Evolutionary conservation across 2,888 invertebrate genomes (phyloP), one percentile per base, ranked within the genome.

Genomic region (Philereme vetulata): DNA sequence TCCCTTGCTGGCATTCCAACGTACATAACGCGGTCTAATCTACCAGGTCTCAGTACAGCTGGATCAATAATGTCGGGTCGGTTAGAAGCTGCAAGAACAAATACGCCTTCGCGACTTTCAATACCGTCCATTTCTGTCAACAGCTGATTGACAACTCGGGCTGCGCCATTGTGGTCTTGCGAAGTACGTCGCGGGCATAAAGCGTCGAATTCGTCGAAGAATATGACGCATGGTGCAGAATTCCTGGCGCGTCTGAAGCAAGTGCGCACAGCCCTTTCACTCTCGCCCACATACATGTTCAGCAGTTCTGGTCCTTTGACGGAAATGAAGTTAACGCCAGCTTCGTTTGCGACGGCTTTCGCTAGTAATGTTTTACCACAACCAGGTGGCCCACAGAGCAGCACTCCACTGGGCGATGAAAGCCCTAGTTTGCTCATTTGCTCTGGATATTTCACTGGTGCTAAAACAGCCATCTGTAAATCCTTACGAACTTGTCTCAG

Each of bases 241-340:
- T 98, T 98, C 47, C 97, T 93, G 0, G 99, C 99, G 67, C 99
- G 94, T 80, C 97, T 96, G 82, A 99, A 99, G 76, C 98, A 98
- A 33, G 97, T 96, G n/a, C 99, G 93, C 0, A 99, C 98, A 0
- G 98, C 98, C 72, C 97, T 94, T 87, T 99, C 99, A 86, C 98
- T 99, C 90, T 99, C 99, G 61, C 99, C 99, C 11, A 99, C 98
- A 86, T 99, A 99, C 99, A 99, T 99, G 81, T 98, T 99, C 59
- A 99, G 93, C 55, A 99, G 88, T 87, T 99, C 99, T 0, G 99
- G 99, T 10, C 99, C 99, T 90, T 99, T 99, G 0, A 99, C 98
- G 5, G 98, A 98, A 74, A 99, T 98, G 75, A 99, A 99, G 89
- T 99, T 99, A 44, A 99, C 97, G 38, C 98, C 98, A 43, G 99